These are phyloP conservation scores for Clarias batrachus DNA, from an alignment of 2,113 vertebrate genomes.

Conservation along the genomic window DNA sequence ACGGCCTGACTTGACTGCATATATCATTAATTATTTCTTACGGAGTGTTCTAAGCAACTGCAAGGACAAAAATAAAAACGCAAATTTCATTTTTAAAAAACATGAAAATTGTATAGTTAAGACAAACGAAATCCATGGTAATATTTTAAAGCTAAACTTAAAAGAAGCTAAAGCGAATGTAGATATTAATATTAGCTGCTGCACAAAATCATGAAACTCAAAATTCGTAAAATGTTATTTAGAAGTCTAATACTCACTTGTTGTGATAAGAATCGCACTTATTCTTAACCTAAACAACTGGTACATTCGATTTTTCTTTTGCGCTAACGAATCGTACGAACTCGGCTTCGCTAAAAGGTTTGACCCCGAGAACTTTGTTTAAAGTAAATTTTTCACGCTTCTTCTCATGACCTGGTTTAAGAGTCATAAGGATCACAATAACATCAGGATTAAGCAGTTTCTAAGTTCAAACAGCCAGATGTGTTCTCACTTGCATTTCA, in stretches of 20 bases:
- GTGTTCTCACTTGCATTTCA: neutral
- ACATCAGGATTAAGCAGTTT: constrained; percentile 20
- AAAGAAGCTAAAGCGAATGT: neutral
- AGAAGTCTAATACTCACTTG: neutral
- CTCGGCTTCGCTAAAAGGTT: too few species aligned
- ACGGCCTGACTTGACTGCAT: constrained; percentile 17
- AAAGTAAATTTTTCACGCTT: neutral
- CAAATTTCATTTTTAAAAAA: neutral
- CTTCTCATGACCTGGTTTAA: constrained; percentile 20
- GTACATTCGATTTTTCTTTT: neutral
- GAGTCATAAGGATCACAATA: constrained; percentile 4
- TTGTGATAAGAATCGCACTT: neutral
- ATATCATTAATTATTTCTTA: constrained; percentile 30
- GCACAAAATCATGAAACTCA: neutral
- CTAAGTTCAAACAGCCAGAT: constrained; percentile 20
- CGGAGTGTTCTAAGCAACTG: neutral
- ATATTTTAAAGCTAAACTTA: neutral
- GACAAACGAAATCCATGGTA: neutral
- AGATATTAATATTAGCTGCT: neutral
- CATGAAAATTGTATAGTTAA: neutral
- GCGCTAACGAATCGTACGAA: neutral
- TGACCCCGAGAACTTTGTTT: neutral
- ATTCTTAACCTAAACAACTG: neutral
- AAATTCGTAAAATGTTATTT: neutral
- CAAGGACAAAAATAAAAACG: neutral